Conservation (phyloP, 2,888 invertebrate species). For the Cephus sareptanus region DNA sequence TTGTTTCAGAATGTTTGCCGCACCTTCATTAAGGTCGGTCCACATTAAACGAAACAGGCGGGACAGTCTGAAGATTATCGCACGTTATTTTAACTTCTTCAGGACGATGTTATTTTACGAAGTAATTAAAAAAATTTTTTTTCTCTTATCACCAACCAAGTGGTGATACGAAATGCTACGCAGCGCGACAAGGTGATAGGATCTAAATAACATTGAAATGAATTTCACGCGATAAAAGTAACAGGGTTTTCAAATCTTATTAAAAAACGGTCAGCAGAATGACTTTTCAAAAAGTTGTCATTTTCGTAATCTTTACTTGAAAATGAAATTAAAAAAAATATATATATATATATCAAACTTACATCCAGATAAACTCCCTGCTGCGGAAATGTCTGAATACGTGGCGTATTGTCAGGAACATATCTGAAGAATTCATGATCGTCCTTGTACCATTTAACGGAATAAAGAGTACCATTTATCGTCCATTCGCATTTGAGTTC, state of each 20-base stretch:
- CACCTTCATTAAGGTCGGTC: background rate
- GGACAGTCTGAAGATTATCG: background rate
- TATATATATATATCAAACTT: slow-evolving; percentile 26
- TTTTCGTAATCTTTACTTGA: background rate
- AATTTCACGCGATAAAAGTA: background rate
- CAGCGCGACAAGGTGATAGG: background rate
- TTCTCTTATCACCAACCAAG: background rate
- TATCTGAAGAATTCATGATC: slow-evolving; percentile 57
- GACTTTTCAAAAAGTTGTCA: background rate
- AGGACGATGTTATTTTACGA: background rate
- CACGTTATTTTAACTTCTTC: background rate
- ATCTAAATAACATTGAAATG: background rate
- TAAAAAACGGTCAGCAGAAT: background rate
- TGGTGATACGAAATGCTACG: background rate
- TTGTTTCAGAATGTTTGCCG: background rate
- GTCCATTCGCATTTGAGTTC: slow-evolving; percentile 48
- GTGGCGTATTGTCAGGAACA: slow-evolving; percentile 42
- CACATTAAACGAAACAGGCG: background rate
- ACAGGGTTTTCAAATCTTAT: background rate
- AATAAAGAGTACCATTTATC: slow-evolving; percentile 44
- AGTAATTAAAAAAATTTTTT: background rate
- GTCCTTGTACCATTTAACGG: slow-evolving; percentile 59
- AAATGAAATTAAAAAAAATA: background rate
- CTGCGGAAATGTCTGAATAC: slow-evolving; percentile 43
- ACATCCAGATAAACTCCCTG: slow-evolving; percentile 51